Conservation (phyloP, 1,140 invertebrate species). For the Sminthurides bifidus region DNA sequence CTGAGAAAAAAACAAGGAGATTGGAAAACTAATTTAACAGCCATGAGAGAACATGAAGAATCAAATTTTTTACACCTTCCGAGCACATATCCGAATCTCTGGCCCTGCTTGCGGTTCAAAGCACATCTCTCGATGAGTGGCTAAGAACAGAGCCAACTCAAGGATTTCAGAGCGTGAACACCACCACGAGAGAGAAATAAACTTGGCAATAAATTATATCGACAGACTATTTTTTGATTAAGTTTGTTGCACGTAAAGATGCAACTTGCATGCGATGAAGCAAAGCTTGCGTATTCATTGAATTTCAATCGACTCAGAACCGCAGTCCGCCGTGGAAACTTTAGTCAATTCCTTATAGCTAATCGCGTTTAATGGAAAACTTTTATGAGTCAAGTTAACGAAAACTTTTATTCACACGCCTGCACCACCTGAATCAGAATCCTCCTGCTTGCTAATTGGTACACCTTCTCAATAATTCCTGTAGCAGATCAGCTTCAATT, state of each 20-base stretch:
- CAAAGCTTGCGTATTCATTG: conserved; percentile 7
- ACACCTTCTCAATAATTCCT: too few relatives aligned
- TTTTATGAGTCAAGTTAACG: too few relatives aligned
- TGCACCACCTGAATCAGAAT: too few relatives aligned
- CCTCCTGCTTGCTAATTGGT: too few relatives aligned
- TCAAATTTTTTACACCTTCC: not conserved
- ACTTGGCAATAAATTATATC: conserved; percentile 10
- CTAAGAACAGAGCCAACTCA: not conserved
- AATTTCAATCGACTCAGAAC: not conserved
- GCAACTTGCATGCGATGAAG: conserved; percentile 2
- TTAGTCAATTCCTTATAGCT: too few relatives aligned
- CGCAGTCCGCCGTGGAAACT: not conserved
- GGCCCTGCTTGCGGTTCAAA: not conserved
- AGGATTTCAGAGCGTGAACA: conserved; percentile 5
- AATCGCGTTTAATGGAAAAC: too few relatives aligned
- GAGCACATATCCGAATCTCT: not conserved
- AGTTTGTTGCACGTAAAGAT: conserved; percentile 7
- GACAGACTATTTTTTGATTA: conserved; percentile 12
- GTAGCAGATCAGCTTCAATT: too few relatives aligned
- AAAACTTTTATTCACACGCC: too few relatives aligned
- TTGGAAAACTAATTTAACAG: too few relatives aligned
- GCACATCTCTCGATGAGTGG: not conserved
- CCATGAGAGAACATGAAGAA: too few relatives aligned
- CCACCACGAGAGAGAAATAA: not conserved
- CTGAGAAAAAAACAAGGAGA: not conserved